Evolutionary conservation across 2,113 vertebrate genomes (phyloP).

Genomic region (Oryzias melastigma): DNA sequence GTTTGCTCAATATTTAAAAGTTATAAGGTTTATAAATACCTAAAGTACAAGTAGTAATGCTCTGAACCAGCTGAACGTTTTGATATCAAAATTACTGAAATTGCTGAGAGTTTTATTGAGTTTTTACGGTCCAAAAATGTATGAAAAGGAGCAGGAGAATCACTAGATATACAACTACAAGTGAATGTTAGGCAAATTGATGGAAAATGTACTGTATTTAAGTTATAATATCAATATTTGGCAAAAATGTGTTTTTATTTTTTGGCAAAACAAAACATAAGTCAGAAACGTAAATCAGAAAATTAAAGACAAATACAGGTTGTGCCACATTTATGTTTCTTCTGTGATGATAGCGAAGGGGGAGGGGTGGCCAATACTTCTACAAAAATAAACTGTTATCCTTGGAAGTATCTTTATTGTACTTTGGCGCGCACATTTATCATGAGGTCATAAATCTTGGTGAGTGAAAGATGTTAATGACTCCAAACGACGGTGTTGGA

Average conservation of each 20-base stretch:
- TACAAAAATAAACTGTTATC: constrained; percentile 66
- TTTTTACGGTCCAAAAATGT: no score
- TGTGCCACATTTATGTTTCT: constrained; percentile 8
- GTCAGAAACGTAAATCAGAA: constrained; percentile 17
- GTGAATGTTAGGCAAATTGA: no score
- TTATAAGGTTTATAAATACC: no score
- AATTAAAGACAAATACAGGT: constrained; percentile 5
- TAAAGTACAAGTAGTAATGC: no score
- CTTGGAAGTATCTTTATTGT: constrained; percentile 72
- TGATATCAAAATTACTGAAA: no score
- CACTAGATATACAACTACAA: no score
- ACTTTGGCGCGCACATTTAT: constrained; percentile 64
- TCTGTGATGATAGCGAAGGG: neutral
- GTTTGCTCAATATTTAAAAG: no score
- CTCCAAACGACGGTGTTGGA: constrained; percentile 61
- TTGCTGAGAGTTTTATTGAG: no score
- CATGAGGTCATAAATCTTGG: constrained; percentile 69
- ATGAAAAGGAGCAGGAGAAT: no score
- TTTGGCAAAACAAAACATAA: neutral
- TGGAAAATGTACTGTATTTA: no score
- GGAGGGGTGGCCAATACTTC: constrained; percentile 15
- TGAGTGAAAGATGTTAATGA: constrained; percentile 70
- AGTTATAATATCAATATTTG: no score
- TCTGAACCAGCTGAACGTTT: no score
- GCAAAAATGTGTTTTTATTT: neutral